These are phyloP conservation scores for Micronycteris hirsuta DNA, from an alignment of 2,113 vertebrate genomes.

Conservation along the genomic window DNA sequence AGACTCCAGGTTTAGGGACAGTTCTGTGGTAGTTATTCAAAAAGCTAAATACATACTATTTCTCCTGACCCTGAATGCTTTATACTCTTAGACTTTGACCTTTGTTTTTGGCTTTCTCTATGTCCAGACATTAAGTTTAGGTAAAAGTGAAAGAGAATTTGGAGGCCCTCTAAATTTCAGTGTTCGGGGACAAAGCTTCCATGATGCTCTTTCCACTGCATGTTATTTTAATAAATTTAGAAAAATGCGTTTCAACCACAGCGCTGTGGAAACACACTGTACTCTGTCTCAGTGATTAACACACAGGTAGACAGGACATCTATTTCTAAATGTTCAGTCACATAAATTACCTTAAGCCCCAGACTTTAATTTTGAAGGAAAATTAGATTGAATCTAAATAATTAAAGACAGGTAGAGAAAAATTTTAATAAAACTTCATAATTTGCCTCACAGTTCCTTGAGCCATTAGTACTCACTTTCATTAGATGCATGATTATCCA, in stretches of 20 bases:
- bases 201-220: background rate
- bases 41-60: background rate
- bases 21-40: background rate
- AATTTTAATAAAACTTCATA: slow-evolving; percentile 52
- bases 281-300: background rate
- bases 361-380: slow-evolving; percentile 57
- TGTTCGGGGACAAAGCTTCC: background rate
- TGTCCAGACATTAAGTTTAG: background rate
- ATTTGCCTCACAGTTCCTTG: slow-evolving; percentile 37
- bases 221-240: background rate
- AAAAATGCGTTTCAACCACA: background rate
- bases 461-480: slow-evolving; percentile 8
- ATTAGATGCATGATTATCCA: background rate
- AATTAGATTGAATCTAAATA: slow-evolving; percentile 57
- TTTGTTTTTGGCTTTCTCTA: background rate
- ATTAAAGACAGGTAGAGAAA: slow-evolving; percentile 54
- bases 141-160: background rate
- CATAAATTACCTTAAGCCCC: slow-evolving; percentile 32
- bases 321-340: slow-evolving; percentile 43
- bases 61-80: background rate
- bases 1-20: background rate
- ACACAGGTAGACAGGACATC: background rate
- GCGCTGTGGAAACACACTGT: background rate
- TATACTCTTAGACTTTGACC: background rate
- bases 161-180: background rate